Conservation (phyloP, 2,797 vertebrate genomes). For the Apogon talboti region DNA sequence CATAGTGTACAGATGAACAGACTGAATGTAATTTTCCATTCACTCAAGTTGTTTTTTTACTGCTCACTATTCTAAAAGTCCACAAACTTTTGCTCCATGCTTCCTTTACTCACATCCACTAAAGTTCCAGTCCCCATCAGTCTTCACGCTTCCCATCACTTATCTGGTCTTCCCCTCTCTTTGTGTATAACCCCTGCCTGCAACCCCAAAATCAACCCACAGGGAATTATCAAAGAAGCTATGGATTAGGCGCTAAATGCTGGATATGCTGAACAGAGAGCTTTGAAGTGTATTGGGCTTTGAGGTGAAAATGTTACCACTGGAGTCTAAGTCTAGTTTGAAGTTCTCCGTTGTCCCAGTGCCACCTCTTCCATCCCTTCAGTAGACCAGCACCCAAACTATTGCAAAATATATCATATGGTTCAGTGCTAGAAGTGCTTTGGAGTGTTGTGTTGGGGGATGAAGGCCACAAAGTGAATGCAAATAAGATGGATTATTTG, state of each 20-base stretch:
- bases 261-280: slow-evolving; percentile 66
- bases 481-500: slow-evolving; percentile 49
- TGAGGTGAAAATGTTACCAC: slow-evolving; percentile 70
- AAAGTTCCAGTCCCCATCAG: slow-evolving; percentile 51
- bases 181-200: slow-evolving; percentile 58
- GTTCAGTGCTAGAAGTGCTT: too few species aligned
- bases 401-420: neutral
- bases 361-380: slow-evolving; percentile 21
- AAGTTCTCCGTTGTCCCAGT: slow-evolving; percentile 17
- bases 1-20: slow-evolving; percentile 17
- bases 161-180: neutral
- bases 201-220: slow-evolving; percentile 75
- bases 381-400: slow-evolving; percentile 22
- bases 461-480: slow-evolving; percentile 10
- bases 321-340: slow-evolving; percentile 62
- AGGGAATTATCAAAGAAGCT: slow-evolving; percentile 74
- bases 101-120: slow-evolving; percentile 30
- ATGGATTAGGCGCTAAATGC: slow-evolving; percentile 75
- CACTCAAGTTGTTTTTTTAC: slow-evolving; percentile 1
- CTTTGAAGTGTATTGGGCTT: slow-evolving; percentile 77
- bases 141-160: slow-evolving; percentile 51
- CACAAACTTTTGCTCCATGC: slow-evolving; percentile 44
- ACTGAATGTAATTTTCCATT: slow-evolving; percentile 2
- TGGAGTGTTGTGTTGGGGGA: neutral
- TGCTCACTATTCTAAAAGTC: slow-evolving; percentile 39